Base-by-base conservation (phyloP, 2,113 vertebrate species). In the Tetrax tetrax region DNA sequence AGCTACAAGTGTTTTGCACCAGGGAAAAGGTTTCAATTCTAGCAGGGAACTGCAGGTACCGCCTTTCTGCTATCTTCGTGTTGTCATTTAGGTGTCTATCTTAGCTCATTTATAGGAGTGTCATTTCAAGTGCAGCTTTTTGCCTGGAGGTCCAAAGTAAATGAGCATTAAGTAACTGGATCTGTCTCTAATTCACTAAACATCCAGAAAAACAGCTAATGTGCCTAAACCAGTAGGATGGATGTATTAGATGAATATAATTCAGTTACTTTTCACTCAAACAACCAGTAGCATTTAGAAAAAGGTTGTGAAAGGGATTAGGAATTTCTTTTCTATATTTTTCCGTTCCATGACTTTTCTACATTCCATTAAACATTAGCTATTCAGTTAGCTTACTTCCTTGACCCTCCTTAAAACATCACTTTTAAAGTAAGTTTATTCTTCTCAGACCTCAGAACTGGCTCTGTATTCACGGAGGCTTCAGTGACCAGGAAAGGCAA, bases 151-250 rank as follows among this genome's bases (percentile, higher is more conserved):
- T 60, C 61, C 88, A 57, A 93, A 94, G 70, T 65, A 79, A 89
- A 92, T 48, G 71, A 88, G n/a, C 92, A 91, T 90, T 91, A 87
- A 87, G 74, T 85, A 95, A 95, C 87, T 87, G 53, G 90, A 92
- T 90, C 92, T 94, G 88, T 89, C 95, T 84, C 80, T 92, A 95
- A 94, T 96, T 93, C 90, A 89, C 95, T 82, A 89, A 94, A 48
- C 57, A 61, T 90, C 83, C 88, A 86, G 79, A 93, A 93, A 95
- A 96, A 69, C 60, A 89, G 83, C 79, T 90, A 78, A 92, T 95
- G 83, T 89, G 88, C 72, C 83, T 89, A 53, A 94, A 81, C 64
- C 64, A 84, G 83, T 57, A 53, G 92, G 72, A 84, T 91, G 80
- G 91, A 93, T 87, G 56, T 14, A 87, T 94, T 79, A 89, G 64